phyloP scores from a whole-genome alignment of 2,113 vertebrate genomes.

The Gorsachius goisagi region DNA sequence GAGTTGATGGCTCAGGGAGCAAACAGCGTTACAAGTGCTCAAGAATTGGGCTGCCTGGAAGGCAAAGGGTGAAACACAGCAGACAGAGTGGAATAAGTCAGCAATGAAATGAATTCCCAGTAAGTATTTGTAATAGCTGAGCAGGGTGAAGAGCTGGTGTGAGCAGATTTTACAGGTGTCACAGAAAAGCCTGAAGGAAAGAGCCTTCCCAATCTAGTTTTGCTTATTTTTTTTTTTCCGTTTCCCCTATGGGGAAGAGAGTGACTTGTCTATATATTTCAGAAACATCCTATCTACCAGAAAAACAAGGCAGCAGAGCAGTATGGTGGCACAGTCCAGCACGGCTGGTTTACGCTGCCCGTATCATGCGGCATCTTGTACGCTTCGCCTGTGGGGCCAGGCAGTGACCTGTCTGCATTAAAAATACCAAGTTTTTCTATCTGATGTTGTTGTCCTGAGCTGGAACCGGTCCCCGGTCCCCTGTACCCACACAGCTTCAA shows the following conservation, averaged over 20 bases:
- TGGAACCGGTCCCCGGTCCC: background rate
- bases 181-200: background rate
- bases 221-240: rapidly evolving
- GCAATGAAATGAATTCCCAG: background rate
- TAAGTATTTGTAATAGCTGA: background rate
- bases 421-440: background rate
- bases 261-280: background rate
- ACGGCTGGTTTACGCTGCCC: background rate
- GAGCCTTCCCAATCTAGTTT: background rate
- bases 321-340: background rate
- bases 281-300: background rate
- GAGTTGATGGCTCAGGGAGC: background rate
- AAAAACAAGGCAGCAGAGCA: background rate
- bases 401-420: background rate
- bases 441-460: background rate
- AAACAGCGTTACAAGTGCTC: too few relatives aligned
- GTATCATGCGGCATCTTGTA: background rate
- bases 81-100: background rate
- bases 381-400: background rate
- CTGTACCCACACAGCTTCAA: too few relatives aligned
- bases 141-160: background rate
- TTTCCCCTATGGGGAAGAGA: background rate
- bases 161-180: background rate
- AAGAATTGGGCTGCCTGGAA: background rate
- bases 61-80: too few relatives aligned